Evolutionary conservation across 2,888 invertebrate species (phyloP).

Genomic region (Latheticus oryzae): DNA sequence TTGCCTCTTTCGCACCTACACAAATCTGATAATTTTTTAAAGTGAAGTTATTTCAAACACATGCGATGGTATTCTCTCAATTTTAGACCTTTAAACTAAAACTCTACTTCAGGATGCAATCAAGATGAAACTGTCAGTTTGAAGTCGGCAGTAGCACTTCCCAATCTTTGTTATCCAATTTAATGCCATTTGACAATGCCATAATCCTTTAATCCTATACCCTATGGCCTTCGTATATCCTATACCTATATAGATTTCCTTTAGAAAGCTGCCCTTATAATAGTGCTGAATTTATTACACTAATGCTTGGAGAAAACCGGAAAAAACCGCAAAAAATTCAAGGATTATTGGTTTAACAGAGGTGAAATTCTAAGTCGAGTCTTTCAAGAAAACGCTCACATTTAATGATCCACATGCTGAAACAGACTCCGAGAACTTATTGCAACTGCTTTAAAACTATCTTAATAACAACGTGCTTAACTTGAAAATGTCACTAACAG

Average conservation of each 20-base stretch:
- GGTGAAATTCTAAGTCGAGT: too few species aligned
- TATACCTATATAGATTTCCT: constrained; percentile 50
- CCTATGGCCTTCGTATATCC: constrained; percentile 51
- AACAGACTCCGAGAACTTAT: too few species aligned
- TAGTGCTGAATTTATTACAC: constrained; percentile 41
- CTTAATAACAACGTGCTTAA: too few species aligned
- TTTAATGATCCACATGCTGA: too few species aligned
- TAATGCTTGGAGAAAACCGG: constrained; percentile 33
- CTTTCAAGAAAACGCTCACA: too few species aligned
- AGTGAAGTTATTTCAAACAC: constrained; percentile 18
- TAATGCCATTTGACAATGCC: constrained; percentile 59
- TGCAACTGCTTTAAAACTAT: too few species aligned
- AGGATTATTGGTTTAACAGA: too few species aligned
- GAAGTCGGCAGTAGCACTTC: constrained; percentile 36
- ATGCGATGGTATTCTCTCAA: constrained; percentile 15
- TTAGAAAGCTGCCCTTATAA: constrained; percentile 44
- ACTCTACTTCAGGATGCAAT: constrained; percentile 39
- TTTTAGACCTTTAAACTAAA: constrained; percentile 25
- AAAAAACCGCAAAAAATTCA: constrained; percentile 38
- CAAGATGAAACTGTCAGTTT: constrained; percentile 45
- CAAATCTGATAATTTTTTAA: constrained; percentile 16
- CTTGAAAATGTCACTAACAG: too few species aligned
- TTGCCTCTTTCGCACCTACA: constrained; percentile 22
- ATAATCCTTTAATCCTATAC: constrained; percentile 58
- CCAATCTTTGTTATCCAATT: constrained; percentile 58